Evolutionary conservation across 2,797 vertebrate species (phyloP).

Genomic region (Cirrhinus mrigala): DNA sequence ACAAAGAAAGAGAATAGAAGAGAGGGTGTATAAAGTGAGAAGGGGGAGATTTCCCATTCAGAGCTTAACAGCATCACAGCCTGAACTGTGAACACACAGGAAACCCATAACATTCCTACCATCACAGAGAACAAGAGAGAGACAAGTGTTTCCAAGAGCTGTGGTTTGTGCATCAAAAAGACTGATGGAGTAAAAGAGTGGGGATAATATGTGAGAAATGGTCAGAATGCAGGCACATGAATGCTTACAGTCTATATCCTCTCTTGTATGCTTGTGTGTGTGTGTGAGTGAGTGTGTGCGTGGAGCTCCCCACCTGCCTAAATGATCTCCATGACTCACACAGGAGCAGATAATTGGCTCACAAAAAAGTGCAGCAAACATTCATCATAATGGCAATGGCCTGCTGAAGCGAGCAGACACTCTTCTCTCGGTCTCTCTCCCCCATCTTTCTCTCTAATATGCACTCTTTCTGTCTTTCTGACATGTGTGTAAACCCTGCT

Average conservation of each 20-base stretch:
- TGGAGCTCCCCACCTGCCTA: constrained; percentile 66
- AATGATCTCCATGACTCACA: constrained; percentile 75
- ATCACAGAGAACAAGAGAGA: constrained; percentile 27
- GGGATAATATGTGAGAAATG: constrained; percentile 16
- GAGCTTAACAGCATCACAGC: constrained; percentile 36
- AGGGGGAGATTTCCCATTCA: neutral
- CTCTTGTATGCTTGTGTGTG: neutral
- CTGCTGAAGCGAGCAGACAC: constrained; percentile 62
- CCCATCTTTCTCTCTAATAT: constrained; percentile 28
- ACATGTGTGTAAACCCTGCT: constrained; percentile 48
- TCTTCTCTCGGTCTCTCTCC: constrained; percentile 19
- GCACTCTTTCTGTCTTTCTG: constrained; percentile 22
- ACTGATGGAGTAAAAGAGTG: constrained; percentile 18
- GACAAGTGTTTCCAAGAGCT: neutral
- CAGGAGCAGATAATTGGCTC: constrained; percentile 73
- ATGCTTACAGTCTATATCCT: constrained; percentile 3
- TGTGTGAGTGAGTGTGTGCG: constrained; percentile 32
- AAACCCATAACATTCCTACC: constrained; percentile 15
- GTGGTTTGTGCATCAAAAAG: constrained; percentile 6
- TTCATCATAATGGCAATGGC: constrained; percentile 67
- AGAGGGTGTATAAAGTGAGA: neutral
- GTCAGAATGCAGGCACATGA: constrained; percentile 2
- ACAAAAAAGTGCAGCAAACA: constrained; percentile 77
- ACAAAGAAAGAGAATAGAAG: neutral
- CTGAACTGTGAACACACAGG: constrained; percentile 19